Percentiles rank a stretch among this genome's conserved stretches.
phyloP scores from a whole-genome alignment of 2,113 vertebrate species.

The Mola mola region DNA sequence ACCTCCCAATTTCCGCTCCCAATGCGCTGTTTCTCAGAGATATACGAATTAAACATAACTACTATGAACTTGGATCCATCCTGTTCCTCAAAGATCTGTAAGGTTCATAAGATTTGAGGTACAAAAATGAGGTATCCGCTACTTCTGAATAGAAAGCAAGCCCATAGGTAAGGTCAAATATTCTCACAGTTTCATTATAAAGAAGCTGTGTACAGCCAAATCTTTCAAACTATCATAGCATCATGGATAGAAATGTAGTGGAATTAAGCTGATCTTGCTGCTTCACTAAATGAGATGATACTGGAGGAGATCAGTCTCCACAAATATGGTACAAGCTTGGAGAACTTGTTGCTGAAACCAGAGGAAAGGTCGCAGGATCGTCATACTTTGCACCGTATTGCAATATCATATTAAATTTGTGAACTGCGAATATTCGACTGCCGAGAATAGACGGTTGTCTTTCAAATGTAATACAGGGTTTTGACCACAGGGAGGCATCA shows the following conservation, averaged over 20 bases:
- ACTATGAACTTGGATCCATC: constrained; percentile 10
- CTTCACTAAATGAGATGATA: background rate
- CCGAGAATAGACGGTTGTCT: background rate
- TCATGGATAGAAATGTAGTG: constrained; percentile 15
- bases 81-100: constrained; percentile 8
- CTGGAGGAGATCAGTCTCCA: background rate
- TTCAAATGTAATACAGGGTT: constrained; percentile 42
- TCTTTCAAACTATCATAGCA: background rate
- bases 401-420: too few relatives aligned
- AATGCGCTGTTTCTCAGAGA: constrained; percentile 52
- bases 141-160: constrained; percentile 45
- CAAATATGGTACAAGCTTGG: constrained; percentile 1
- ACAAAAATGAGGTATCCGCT: constrained; percentile 65
- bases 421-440: too few relatives aligned
- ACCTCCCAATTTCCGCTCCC: constrained; percentile 50
- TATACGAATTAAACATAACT: constrained; percentile 28
- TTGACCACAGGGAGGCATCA: constrained; percentile 62
- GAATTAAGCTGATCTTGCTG: background rate
- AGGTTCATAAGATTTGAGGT: constrained; percentile 48
- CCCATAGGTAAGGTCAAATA: constrained; percentile 16
- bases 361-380: constrained; percentile 4
- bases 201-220: constrained; percentile 12
- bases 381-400: too few relatives aligned
- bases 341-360: constrained; percentile 6
- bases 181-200: constrained; percentile 22